Base-by-base conservation (phyloP, 2,113 vertebrate genomes). In the Callipepla californica region DNA sequence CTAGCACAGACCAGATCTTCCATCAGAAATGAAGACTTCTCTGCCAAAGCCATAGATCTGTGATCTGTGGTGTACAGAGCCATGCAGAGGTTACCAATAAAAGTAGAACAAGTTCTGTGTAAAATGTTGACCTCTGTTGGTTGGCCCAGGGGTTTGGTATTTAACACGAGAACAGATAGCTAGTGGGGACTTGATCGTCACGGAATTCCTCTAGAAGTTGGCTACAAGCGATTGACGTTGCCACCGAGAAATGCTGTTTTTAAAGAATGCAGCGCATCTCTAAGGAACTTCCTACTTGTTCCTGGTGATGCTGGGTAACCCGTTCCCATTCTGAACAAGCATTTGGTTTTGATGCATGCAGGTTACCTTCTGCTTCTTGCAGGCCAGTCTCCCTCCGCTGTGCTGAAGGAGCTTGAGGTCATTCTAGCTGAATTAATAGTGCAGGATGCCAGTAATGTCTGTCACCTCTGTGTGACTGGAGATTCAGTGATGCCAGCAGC, bases 1-100 rank as follows among this genome's bases (percentile, higher is more conserved):
- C 36, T 18, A 25, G 14, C 36, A 4, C 18, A 57, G 34, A 18
- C n/a, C 9, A 0, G 5, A 5, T 20, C 28, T 68, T 32, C 69
- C 6, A 28, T 44, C 28, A 50, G 15, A 34, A 62, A 50, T 11
- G 7, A 44, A 40, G 18, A 30, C 19, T n/a, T 57, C 50, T 86
- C 20, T 48, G 36, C 65, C 42, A 47, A 8, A 42, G 10, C 62
- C 34, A 15, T 19, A 6, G 26, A 28, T 15, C 42, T 2, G 0
- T 17, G n/a, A 9, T 42, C 1, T 0, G 5, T 14, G 13, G 7
- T 32, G 1, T 4, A 18, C 32, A 67, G 75, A 61, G 18, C 65
- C 20, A 3, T 3, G 28, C 9, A 21, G 25, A 42, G 23, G 18
- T 81, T 28, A 63, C 40, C 23, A 58, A 5, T 58, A 28, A 21